phyloP scores from a whole-genome alignment of 1,140 invertebrate genomes.

The Coboldia fuscipes region DNA sequence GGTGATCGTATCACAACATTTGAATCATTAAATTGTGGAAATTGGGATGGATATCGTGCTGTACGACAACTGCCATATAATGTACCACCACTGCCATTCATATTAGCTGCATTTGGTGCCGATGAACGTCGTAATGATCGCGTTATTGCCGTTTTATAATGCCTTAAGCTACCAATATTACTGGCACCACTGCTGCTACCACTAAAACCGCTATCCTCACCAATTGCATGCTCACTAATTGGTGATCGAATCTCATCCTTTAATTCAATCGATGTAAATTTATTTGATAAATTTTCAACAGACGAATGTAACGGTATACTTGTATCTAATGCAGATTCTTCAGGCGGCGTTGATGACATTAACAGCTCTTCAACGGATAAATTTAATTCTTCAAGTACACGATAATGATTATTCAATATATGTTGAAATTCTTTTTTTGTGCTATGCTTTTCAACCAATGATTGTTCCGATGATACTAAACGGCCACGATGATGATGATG shows the following conservation, averaged over 20 bases:
- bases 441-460: conserved; percentile 32
- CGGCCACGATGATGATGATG: conserved; percentile 23
- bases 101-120: background rate
- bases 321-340: conserved; percentile 10
- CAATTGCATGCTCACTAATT: conserved; percentile 32
- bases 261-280: conserved; percentile 30
- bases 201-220: conserved; percentile 60
- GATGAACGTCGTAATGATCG: conserved; percentile 1
- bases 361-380: conserved; percentile 68
- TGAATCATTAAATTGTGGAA: background rate
- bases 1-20: background rate
- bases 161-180: conserved; percentile 40
- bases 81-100: background rate
- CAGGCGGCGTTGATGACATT: conserved; percentile 36
- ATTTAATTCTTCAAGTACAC: conserved; percentile 66
- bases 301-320: conserved; percentile 15
- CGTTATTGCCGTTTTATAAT: conserved; percentile 14
- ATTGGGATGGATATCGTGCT: background rate
- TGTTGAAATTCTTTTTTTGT: conserved; percentile 60
- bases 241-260: conserved; percentile 50
- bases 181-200: conserved; percentile 51
- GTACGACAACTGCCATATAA: conserved; percentile 2
- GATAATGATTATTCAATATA: conserved; percentile 53
- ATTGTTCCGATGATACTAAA: conserved; percentile 32
- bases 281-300: conserved; percentile 36